Base-by-base conservation (phyloP, 2,113 vertebrate genomes). In the Perca flavescens region DNA sequence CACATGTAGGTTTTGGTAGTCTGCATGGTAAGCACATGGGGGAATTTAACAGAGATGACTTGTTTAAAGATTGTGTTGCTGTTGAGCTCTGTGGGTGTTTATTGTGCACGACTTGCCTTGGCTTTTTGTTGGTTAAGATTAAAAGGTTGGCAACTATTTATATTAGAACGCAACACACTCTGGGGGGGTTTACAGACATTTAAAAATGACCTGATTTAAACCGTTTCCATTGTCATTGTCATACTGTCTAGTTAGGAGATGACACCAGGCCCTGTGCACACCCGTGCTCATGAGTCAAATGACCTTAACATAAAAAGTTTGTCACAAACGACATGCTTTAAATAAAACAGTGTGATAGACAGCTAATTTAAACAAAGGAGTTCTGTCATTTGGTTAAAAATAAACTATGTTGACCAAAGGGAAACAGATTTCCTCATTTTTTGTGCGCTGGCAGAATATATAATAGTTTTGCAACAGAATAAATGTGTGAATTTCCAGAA, bases 21-120 rank as follows among this genome's bases (percentile, higher is more conserved):
- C 75, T 54, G 82, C 67, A 79, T 91, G 87, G 82, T 2, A 63
- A 86, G 77, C 88, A 93, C 81, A 86, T 91, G 83, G 82, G 10
- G 15, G 34, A 63, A 4, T 74, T 79, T 53, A 22, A 43, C 36
- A 75, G 65, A 4, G 1, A 31, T 5, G 1, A 31, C 28, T 47
- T 62, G 77, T 86, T 87, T 86, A 69, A 87, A 82, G 78, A 70
- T 1, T 4, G 50, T 60, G 77, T 47, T 66, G 40, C 43, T 57
- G 53, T 47, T 25, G 50, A 82, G 77, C 52, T 74, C 74, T 22
- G 67, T n/a, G 56, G 65, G 74, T n/a, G 62, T 88, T 85, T 76
- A 84, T 57, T 60, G 28, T 47, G 2, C 60, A 36, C 7, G 52
- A 80, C 49, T 34, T 2, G 17, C 40, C 46, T 50, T 6, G 28